Evolutionary conservation across 2,888 invertebrate species (phyloP), one percentile per base, ranked within the genome.

Genomic region (Caradrina clavipalpis): DNA sequence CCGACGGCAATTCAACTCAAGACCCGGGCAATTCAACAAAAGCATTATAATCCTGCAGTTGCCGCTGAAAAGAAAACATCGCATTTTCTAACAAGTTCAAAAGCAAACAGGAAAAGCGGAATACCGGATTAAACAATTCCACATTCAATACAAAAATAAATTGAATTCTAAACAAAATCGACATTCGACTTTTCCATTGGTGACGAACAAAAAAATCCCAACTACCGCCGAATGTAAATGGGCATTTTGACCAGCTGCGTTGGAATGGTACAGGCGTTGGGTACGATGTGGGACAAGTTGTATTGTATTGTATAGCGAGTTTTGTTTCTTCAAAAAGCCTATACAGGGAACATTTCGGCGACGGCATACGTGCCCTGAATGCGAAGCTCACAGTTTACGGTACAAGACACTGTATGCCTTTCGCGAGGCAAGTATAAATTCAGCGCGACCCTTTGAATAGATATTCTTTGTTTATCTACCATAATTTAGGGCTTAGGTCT

Each of bases 251-350:
- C 83, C 81, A 84, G 63, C 71, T 72, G 83, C 19, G 59, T 45
- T 47, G 26, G 62, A 82, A 73, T 76, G 64, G 70, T 53, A 57
- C 35, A 35, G 47, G 47, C 54, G n/a, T 19, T 42, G 21, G 26
- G 70, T 17, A 61, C 70, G 73, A 74, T 71, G 58, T 66, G 73
- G 82, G 59, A 71, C 77, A 72, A 72, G 50, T 69, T 78, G 80
- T 83, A 76, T 75, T 78, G 73, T 84, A 78, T 82, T 78, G 78
- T 82, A 76, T 71, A 80, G 83, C 84, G 84, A 90, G 89, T 90
- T 91, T 90, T 90, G 89, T 90, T 90, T 90, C 90, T 90, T 90
- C 85, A 86, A 90, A 91, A 91, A 87, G 87, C 86, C 87, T 84
- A 86, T 86, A 79, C 80, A 81, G 86, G 86, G 82, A 87, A 89